phyloP scores from a whole-genome alignment of 1,140 invertebrate species.

The Heliconius congener region DNA sequence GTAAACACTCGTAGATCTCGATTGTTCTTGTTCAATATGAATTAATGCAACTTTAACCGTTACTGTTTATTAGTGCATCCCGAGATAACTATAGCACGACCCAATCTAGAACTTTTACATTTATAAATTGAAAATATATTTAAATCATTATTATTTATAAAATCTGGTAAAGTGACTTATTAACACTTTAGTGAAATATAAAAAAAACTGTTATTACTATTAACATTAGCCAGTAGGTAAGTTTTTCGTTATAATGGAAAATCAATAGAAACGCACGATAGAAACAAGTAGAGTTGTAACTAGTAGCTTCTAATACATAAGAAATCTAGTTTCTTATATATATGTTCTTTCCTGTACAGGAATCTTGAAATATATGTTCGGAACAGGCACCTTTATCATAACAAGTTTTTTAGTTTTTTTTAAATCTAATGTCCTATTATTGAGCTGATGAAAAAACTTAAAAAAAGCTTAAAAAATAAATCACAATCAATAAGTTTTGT shows the following conservation, averaged over 20 bases:
- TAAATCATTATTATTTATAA: neutral
- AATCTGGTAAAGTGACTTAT: neutral
- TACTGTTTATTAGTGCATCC: constrained; percentile 36
- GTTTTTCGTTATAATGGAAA: neutral
- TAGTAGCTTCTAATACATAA: neutral
- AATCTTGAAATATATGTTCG: neutral
- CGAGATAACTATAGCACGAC: constrained; percentile 24
- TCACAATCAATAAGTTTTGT: too few species aligned
- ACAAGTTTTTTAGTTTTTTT: neutral
- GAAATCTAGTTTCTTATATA: neutral
- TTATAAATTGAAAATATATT: neutral
- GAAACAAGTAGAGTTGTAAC: neutral
- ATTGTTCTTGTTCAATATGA: constrained; percentile 20
- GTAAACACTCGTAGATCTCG: neutral
- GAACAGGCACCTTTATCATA: neutral
- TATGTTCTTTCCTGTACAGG: neutral
- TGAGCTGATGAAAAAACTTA: neutral
- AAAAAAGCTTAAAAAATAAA: too few species aligned
- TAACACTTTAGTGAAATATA: neutral
- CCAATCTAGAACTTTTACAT: constrained; percentile 9
- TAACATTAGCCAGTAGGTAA: neutral
- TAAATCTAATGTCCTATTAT: neutral
- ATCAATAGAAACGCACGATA: neutral
- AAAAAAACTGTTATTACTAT: neutral
- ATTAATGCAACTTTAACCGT: constrained; percentile 33